Base-by-base conservation (phyloP, 35 echinoderm and acorn worm genomes). In the Patiria miniata region DNA sequence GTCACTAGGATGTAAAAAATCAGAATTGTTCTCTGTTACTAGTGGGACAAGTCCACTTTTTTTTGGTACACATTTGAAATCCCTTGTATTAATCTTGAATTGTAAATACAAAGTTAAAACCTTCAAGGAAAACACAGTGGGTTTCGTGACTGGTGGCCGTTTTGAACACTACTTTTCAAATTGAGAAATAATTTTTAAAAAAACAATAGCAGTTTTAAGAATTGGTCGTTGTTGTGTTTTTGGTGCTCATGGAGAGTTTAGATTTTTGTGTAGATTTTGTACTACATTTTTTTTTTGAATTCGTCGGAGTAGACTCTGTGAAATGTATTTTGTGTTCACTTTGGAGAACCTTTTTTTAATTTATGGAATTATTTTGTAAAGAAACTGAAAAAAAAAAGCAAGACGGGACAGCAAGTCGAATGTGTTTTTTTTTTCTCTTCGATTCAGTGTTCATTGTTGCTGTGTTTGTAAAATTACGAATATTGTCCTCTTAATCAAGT, bases 311-410 rank as follows among this genome's bases (percentile, higher is more conserved):
- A 32, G 65, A 73, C 29, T 73, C 29, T 73, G 65, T 73, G 4
- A 6, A 12, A 6, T 47, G 42, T 47, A 47, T 47, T 73, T 73
- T 34, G 34, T 73, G 65, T 73, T 73, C 65, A 26, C 29, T 73
- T 73, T 73, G 29, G 34, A 14, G 26, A 32, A 30, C 65, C 16
- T 73, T 73, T 34, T 73, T 73, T 73, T 73, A 73, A 34, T 73
- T 73, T 73, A 30, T 32, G 65, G 65, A 34, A 73, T 73, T 73
- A 73, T 73, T 73, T 73, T 73, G 65, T 73, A 73, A n/a, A n/a
- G n/a, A n/a, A n/a, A n/a, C 65, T 14, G 29, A 73, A 73, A 26
- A 34, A 22, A 73, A 73, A 4, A 4, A 12, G 4, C 42, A 47
- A 47, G 12, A 47, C 42, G 12, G 42, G n/a, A n/a, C n/a, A n/a